A percentile compares a stretch with the other conserved stretches of the same genome.
Conservation (phyloP, 2,888 invertebrate species). For the Nomada fabriciana region DNA sequence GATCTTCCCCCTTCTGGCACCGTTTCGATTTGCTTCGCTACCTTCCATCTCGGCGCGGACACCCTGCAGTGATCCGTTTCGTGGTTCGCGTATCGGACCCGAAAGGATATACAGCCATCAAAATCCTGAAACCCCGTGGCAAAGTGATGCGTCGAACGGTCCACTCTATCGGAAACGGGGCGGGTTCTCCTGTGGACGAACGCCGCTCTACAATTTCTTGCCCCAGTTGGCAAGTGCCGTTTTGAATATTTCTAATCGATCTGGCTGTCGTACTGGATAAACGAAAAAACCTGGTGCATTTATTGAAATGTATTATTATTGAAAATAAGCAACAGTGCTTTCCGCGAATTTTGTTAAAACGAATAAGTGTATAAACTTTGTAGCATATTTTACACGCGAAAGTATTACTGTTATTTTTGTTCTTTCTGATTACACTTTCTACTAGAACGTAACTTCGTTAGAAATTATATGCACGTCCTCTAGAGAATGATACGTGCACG, state of each 20-base stretch:
- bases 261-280: constrained; percentile 3
- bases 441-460: background rate
- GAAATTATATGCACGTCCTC: constrained; percentile 2
- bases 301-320: too few species aligned
- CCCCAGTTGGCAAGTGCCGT: constrained; percentile 47
- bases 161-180: constrained; percentile 54
- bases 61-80: constrained; percentile 55
- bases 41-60: constrained; percentile 53
- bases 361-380: too few species aligned
- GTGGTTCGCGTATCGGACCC: constrained; percentile 51
- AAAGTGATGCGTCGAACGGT: constrained; percentile 58
- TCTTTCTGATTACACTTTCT: too few species aligned
- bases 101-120: constrained; percentile 53
- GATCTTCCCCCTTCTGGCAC: background rate
- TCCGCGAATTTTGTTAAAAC: too few species aligned
- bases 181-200: constrained; percentile 39
- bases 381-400: too few species aligned
- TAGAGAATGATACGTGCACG: background rate
- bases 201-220: constrained; percentile 52
- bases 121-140: constrained; percentile 38
- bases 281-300: background rate
- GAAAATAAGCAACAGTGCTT: too few species aligned
- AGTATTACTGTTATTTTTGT: too few species aligned
- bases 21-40: constrained; percentile 43
- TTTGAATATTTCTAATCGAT: constrained; percentile 50